Evolutionary conservation across 2,113 vertebrate genomes (phyloP).

Genomic region (Hypomesus transpacificus): DNA sequence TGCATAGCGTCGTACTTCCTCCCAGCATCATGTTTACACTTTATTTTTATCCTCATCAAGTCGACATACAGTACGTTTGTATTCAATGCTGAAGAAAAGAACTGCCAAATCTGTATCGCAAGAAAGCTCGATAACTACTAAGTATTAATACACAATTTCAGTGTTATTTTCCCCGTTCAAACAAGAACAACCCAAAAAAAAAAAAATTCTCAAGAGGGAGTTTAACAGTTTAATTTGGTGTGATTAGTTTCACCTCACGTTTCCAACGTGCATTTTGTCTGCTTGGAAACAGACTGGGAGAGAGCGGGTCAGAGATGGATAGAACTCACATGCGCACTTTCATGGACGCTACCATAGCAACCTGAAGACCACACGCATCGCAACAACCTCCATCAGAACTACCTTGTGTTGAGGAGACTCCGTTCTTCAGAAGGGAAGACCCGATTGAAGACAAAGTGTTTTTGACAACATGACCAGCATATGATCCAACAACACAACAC

Average conservation of each 20-base stretch:
- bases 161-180: neutral
- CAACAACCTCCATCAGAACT: too few relatives aligned
- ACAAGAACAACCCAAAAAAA: neutral
- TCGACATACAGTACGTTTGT: neutral
- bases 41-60: neutral
- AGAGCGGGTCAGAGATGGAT: conserved; percentile 13
- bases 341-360: neutral
- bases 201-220: neutral
- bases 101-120: conserved; percentile 15
- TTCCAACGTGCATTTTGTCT: conserved; percentile 7
- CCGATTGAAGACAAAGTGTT: too few relatives aligned
- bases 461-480: too few relatives aligned
- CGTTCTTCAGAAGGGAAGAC: too few relatives aligned
- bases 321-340: neutral
- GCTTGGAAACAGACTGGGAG: conserved; percentile 7
- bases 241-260: conserved; percentile 3
- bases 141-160: neutral
- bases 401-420: too few relatives aligned
- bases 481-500: too few relatives aligned
- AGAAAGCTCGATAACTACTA: conserved; percentile 7
- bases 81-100: neutral
- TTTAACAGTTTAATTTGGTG: neutral
- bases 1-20: conserved; percentile 9
- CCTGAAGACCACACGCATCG: too few relatives aligned
- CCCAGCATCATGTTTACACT: neutral